Conservation (phyloP, 2,113 vertebrate genomes). For the Rhinolophus sinicus region DNA sequence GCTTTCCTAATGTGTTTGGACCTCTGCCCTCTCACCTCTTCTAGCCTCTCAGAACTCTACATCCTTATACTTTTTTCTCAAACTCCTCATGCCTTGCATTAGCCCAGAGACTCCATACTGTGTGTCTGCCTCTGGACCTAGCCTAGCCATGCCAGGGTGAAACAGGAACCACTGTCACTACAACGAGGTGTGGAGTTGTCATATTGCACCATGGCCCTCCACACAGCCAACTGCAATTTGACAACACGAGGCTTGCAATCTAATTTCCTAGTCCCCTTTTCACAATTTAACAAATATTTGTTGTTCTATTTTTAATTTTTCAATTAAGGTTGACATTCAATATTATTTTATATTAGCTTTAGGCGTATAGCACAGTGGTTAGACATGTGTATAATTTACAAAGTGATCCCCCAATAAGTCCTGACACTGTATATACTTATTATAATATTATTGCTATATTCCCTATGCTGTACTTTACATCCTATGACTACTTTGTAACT, state of each 20-base stretch:
- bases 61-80: neutral
- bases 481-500: too few species aligned
- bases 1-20: neutral
- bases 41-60: neutral
- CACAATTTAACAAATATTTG: neutral
- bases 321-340: too few species aligned
- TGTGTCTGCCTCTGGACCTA: neutral
- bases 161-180: neutral
- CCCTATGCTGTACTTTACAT: too few species aligned
- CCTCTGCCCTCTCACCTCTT: neutral
- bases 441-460: too few species aligned
- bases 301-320: neutral
- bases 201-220: rapidly evolving
- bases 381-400: too few species aligned
- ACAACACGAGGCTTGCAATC: neutral
- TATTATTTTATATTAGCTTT: too few species aligned
- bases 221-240: neutral
- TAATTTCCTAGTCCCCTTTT: neutral
- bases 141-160: too few species aligned
- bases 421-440: too few species aligned
- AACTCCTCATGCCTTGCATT: neutral
- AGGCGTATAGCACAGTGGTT: too few species aligned
- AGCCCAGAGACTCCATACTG: neutral
- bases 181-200: neutral
- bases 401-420: too few species aligned